A percentile compares a stretch with the other conserved stretches of the same genome.
Evolutionary conservation across 2,113 vertebrate species (phyloP).

Genomic region (Polypterus senegalus): DNA sequence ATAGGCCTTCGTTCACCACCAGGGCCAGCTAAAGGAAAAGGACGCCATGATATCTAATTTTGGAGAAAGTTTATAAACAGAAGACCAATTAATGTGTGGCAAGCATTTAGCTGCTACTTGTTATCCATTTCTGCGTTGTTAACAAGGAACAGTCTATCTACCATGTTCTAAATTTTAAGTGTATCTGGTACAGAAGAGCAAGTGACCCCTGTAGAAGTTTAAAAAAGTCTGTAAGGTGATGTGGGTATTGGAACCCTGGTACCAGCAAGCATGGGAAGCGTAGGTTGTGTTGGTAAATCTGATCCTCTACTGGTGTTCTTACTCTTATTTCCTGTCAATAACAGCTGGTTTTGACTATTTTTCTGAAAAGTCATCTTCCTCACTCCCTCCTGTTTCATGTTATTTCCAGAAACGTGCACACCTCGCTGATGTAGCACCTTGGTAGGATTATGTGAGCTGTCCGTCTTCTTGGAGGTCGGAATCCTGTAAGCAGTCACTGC

Average conservation of each 20-base stretch:
- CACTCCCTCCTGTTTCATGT: conserved; percentile 22
- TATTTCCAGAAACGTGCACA: conserved; percentile 21
- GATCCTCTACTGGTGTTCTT: conserved; percentile 9
- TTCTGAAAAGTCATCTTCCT: conserved; percentile 3
- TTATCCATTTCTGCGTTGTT: neutral
- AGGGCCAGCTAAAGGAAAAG: too few relatives aligned
- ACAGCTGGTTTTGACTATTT: conserved; percentile 12
- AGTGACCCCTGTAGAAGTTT: conserved; percentile 7
- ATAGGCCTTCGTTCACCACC: too few relatives aligned
- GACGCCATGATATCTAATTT: too few relatives aligned
- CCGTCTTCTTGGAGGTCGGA: conserved; percentile 21
- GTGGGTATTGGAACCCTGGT: conserved; percentile 34
- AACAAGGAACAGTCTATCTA: neutral
- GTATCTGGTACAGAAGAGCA: neutral
- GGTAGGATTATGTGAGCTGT: conserved; percentile 14
- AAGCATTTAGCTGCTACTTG: neutral
- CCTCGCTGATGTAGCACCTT: conserved; percentile 19
- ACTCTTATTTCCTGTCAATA: conserved; percentile 18
- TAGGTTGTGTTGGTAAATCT: conserved; percentile 18
- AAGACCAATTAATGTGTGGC: neutral
- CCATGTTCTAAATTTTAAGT: neutral
- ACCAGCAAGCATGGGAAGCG: conserved; percentile 36
- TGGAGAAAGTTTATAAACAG: neutral
- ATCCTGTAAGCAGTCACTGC: conserved; percentile 16
- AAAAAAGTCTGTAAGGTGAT: conserved; percentile 33